Evolutionary conservation across 2,888 invertebrate genomes (phyloP).

Genomic region (Sarcophaga rosellei): DNA sequence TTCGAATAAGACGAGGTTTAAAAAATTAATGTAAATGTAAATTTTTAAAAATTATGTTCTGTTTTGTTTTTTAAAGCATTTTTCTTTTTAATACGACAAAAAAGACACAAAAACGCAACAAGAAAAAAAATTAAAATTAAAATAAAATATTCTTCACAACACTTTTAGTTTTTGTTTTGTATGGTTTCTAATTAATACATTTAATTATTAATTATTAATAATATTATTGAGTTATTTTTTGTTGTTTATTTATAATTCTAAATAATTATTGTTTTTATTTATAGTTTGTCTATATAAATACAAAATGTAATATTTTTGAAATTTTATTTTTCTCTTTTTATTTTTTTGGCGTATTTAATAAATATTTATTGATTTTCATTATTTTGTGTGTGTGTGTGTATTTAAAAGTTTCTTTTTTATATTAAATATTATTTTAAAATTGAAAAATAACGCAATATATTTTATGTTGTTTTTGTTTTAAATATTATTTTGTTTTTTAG

Average conservation of each 20-base stretch:
- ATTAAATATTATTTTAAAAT: slow-evolving; percentile 10
- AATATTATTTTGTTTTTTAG: slow-evolving; percentile 12
- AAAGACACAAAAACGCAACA: slow-evolving; percentile 38
- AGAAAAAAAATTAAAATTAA: slow-evolving; percentile 18
- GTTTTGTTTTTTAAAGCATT: no score
- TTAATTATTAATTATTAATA: no score
- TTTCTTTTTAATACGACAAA: neutral
- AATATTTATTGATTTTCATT: slow-evolving; percentile 19
- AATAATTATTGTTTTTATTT: slow-evolving; percentile 47
- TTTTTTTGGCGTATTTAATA: slow-evolving; percentile 48
- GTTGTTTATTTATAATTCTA: slow-evolving; percentile 42
- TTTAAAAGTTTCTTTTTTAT: slow-evolving; percentile 11
- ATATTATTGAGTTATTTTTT: no score
- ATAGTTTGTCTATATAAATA: slow-evolving; percentile 13
- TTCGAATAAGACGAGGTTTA: no score
- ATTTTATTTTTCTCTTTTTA: slow-evolving; percentile 17
- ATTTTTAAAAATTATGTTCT: no score
- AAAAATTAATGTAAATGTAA: no score
- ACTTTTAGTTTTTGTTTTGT: slow-evolving; percentile 53
- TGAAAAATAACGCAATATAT: slow-evolving; percentile 23
- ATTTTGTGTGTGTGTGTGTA: no score
- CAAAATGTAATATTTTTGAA: neutral
- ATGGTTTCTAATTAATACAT: neutral
- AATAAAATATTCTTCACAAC: slow-evolving; percentile 58
- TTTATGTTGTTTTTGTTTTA: slow-evolving; percentile 8